Base-by-base conservation (phyloP, 2,888 invertebrate genomes). In the Oligia strigilis region DNA sequence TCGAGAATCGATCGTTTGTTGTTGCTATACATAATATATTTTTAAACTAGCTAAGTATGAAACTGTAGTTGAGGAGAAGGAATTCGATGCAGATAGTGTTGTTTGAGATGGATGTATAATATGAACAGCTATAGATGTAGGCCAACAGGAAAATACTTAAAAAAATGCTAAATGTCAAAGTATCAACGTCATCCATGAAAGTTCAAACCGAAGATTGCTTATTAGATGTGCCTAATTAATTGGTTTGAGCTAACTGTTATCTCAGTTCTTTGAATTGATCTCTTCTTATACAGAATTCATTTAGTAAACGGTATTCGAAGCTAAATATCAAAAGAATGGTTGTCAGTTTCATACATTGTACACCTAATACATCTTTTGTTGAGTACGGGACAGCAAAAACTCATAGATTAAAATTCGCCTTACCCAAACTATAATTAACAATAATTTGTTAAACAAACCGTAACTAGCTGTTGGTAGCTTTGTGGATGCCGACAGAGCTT, bases 371-470 rank as follows among this genome's bases (percentile, higher is more conserved):
- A 71, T 82, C 83, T 80, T 87, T 89, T 90, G 88, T 88, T 83
- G 69, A 69, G n/a, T 40, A 46, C 11, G 46, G 64, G 82, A 76
- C 84, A 80, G 78, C 83, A 85, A 89, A 89, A 90, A 87, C 76
- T 82, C 72, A 75, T 84, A 83, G 83, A 88, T 87, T 90, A 90
- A 91, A 88, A 87, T 88, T 91, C 90, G 91, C 91, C 89, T 90
- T 91, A 87, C 86, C 92, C 92, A 88, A 88, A 88, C 86, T 88
- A 92, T 95, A 95, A 96, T 96, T 96, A 96, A 94, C 93, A 94
- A 95, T 93, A 93, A 95, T 94, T 93, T 93, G 95, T 94, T 95
- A 94, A 95, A 93, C 94, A 94, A 94, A 93, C 94, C 94, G 93
- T 94, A 92, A 91, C 92, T 89, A 89, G 88, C 85, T 90, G 90